These are phyloP conservation scores for Cecidostiba fungosa DNA, from an alignment of 2,888 invertebrate genomes.

Conservation along the genomic window DNA sequence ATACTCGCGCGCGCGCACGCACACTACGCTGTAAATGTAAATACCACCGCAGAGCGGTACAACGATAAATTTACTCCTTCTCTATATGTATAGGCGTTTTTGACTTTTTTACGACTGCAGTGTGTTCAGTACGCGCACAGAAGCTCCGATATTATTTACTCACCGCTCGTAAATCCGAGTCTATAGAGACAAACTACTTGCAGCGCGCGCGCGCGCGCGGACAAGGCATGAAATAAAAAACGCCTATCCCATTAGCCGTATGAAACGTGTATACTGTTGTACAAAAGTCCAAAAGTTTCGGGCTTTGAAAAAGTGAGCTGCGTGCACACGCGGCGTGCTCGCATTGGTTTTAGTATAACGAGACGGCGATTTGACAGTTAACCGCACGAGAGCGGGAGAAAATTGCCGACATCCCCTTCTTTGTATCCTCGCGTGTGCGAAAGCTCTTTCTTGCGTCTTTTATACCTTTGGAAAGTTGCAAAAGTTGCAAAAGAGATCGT, in stretches of 20 bases:
- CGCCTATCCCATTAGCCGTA: neutral
- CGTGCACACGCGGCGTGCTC: too few species aligned
- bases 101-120: slow-evolving; percentile 18
- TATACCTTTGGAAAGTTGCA: too few species aligned
- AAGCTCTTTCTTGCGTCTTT: too few species aligned
- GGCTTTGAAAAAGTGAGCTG: neutral
- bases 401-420: slow-evolving; percentile 8
- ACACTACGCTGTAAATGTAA: neutral
- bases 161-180: slow-evolving; percentile 16
- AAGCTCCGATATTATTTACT: slow-evolving; percentile 7
- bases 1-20: neutral
- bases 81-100: neutral
- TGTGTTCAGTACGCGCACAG: neutral
- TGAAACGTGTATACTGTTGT: neutral
- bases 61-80: slow-evolving; percentile 21
- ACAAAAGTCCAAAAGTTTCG: neutral
- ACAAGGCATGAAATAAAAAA: neutral
- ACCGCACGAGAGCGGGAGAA: slow-evolving; percentile 27
- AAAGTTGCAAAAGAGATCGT: too few species aligned
- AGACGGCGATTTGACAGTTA: slow-evolving; percentile 53
- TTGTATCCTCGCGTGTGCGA: too few species aligned
- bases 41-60: neutral
- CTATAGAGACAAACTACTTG: slow-evolving; percentile 31
- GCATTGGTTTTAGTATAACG: slow-evolving; percentile 35
- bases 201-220: too few species aligned